Evolutionary conservation across 2,888 invertebrate species (phyloP).

Genomic region (Marasmarcha lunaedactyla): DNA sequence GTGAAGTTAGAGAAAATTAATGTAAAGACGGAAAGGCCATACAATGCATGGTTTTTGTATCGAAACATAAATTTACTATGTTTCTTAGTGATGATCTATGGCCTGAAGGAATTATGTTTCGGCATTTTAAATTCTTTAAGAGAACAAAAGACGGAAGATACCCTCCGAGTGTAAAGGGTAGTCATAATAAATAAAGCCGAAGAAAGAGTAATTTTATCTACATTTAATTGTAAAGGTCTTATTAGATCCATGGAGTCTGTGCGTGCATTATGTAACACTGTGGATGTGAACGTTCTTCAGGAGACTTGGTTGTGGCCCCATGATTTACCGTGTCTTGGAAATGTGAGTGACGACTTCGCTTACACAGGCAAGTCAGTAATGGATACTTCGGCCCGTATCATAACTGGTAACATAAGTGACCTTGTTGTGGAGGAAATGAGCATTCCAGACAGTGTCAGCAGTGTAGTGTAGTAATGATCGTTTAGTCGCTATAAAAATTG

Average conservation of each 20-base stretch:
- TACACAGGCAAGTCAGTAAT: conserved; percentile 1
- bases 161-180: not conserved
- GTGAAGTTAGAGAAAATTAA: no score
- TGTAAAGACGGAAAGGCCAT: conserved; percentile 2
- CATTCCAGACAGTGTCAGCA: not conserved
- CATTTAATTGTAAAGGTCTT: conserved; percentile 1
- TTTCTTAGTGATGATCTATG: no score
- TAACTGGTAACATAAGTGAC: not conserved
- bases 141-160: no score
- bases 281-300: conserved; percentile 1
- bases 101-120: conserved; percentile 2
- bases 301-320: conserved; percentile 4
- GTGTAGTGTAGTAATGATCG: not conserved
- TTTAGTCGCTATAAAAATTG: not conserved
- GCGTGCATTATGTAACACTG: no score
- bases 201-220: no score
- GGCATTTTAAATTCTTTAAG: not conserved
- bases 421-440: not conserved
- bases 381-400: not conserved
- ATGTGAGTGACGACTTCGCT: not conserved
- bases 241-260: not conserved
- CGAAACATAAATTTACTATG: no score
- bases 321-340: conserved; percentile 2
- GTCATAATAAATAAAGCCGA: not conserved
- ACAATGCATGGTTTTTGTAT: conserved; percentile 8